Base-by-base conservation (phyloP, 1,140 invertebrate species). In the Bombus vancouverensis region DNA sequence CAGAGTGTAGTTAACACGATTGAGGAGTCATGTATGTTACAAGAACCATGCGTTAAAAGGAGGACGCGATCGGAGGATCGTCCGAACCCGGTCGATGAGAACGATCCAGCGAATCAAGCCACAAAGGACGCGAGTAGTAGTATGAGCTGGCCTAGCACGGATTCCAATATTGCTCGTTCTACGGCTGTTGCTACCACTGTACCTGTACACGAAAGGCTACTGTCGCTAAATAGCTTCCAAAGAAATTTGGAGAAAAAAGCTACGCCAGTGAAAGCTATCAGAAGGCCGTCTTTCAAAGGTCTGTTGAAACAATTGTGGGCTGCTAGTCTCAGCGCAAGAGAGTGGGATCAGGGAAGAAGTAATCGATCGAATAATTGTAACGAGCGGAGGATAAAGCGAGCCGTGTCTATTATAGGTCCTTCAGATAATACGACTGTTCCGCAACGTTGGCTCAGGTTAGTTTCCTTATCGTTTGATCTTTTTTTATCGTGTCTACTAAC, bases 181-280 rank as follows among this genome's bases (percentile, higher is more conserved):
- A 25, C 79, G 15, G 79, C 47, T 57, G 87, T 34, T 78, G 81
- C 73, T 13, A 80, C 28, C 4, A 66, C 87, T 59, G 59, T 84
- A 34, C 78, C 85, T 37, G 83, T 89, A 5, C 91, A 92, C 25
- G 93, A 94, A 6, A 92, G 91, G 32, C 68, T 94, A 0, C 90
- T 93, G 0, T 92, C 94, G 1, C 84, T 94, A 22, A 93, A 92
- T 18, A 93, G 88, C 1, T 94, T 94, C 80, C 94, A 95, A 75
- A 92, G 94, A 65, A 95, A 92, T 62, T 84, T 95, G 3, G 95
- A 93, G 28, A 95, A 95, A 74, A 95, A 95, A 59, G 94, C 93
- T 0, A 94, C 94, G 8, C 93, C 93, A 0, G 90, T 93, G 8
- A 95, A 95, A 77, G 90, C 92, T 1, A 93, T 95, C 10, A 91